A percentile compares a stretch with the other conserved stretches of the same genome.
Conservation (phyloP, 1,140 invertebrate genomes). For the Drosophila punjabiensis region DNA sequence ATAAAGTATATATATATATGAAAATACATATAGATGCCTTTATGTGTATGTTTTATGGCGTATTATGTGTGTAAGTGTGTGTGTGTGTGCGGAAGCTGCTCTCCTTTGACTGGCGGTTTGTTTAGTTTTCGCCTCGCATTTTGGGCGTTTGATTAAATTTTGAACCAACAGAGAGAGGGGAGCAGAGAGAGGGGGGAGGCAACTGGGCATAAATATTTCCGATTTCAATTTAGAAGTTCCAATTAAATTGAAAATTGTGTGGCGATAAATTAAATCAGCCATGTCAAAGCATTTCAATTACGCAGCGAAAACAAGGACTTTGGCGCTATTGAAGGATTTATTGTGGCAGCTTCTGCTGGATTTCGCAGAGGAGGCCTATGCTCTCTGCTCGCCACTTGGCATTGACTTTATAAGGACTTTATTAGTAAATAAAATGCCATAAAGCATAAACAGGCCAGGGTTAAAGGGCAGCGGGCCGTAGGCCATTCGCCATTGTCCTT, state of each 20-base stretch:
- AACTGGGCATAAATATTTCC: conserved; percentile 71
- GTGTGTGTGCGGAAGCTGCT: neutral
- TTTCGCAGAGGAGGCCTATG: conserved; percentile 5
- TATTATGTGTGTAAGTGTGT: neutral
- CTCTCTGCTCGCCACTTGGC: conserved; percentile 3
- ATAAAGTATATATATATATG: neutral
- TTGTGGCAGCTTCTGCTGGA: conserved; percentile 21
- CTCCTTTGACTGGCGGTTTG: conserved; percentile 55
- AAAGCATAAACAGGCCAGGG: conserved; percentile 39
- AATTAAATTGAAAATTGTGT: conserved; percentile 67
- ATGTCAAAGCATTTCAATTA: conserved; percentile 44
- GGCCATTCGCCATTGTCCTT: conserved; percentile 43
- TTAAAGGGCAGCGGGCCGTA: conserved; percentile 18
- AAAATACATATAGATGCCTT: conserved; percentile 1
- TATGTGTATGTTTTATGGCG: conserved; percentile 12
- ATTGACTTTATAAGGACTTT: conserved; percentile 56
- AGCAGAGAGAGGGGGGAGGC: neutral
- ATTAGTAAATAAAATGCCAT: conserved; percentile 63
- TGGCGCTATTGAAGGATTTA: conserved; percentile 33
- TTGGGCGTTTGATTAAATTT: conserved; percentile 79
- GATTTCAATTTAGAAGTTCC: conserved; percentile 52
- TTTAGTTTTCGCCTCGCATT: conserved; percentile 77
- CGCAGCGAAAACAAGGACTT: neutral
- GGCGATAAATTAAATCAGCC: conserved; percentile 42
- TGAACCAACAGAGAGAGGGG: conserved; percentile 1